Conservation (phyloP, 53 echinoderm and acorn worm species). For the Apostichopus leukothele region DNA sequence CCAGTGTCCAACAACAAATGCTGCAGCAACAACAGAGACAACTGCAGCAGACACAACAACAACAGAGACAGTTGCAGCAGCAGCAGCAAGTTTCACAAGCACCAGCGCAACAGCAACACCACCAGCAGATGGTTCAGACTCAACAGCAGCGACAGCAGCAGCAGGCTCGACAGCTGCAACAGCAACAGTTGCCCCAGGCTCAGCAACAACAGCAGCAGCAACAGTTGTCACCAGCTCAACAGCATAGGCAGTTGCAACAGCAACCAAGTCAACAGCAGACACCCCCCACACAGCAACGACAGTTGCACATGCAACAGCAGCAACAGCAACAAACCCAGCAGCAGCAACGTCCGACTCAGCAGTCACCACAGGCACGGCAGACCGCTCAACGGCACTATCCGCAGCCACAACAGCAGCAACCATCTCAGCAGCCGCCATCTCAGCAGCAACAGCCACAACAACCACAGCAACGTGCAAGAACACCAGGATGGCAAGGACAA, state of each 20-base stretch:
- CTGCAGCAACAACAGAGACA: slow-evolving; percentile 30
- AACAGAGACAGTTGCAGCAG: slow-evolving; percentile 4
- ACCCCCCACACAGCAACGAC: not conserved
- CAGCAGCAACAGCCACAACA: not conserved
- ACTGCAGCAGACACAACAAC: slow-evolving; percentile 11
- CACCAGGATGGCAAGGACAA: slow-evolving; percentile 23
- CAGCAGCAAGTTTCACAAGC: slow-evolving; percentile 7
- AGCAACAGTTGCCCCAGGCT: not conserved
- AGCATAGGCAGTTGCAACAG: slow-evolving; percentile 13
- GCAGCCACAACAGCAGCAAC: not conserved
- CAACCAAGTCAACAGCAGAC: not conserved
- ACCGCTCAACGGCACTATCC: not conserved
- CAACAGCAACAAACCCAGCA: not conserved
- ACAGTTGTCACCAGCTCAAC: not conserved
- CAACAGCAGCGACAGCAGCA: slow-evolving; percentile 44
- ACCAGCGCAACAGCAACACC: slow-evolving; percentile 7
- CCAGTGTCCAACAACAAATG: not conserved
- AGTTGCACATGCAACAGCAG: slow-evolving; percentile 11
- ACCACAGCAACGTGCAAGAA: not conserved
- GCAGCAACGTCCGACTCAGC: not conserved
- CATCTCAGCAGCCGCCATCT: not conserved
- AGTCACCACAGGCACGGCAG: not conserved
- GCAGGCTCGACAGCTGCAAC: slow-evolving; percentile 41
- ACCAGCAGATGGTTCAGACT: not conserved
- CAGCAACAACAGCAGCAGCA: slow-evolving; percentile 26